Percentiles rank a stretch among this genome's conserved stretches.
Conservation (phyloP, 2,797 vertebrate species). For the Crax fasciolata region DNA sequence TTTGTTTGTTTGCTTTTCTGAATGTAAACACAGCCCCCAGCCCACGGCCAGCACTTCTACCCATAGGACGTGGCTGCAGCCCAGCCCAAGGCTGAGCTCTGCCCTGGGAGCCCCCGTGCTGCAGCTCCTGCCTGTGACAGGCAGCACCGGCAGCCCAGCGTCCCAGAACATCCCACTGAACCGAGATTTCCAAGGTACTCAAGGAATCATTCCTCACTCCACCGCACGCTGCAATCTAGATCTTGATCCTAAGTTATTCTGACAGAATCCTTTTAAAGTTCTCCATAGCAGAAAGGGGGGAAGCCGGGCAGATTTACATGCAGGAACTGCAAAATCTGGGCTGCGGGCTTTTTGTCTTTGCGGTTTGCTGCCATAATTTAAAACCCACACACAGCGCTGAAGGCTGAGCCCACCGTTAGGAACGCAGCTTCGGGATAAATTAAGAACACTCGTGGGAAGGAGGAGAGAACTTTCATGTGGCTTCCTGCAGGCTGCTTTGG, state of each 20-base stretch:
- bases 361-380: slow-evolving; percentile 75
- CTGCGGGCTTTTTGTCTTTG: slow-evolving; percentile 56
- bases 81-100: neutral
- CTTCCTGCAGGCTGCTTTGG: slow-evolving; percentile 59
- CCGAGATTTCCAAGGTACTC: neutral
- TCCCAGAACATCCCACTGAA: neutral
- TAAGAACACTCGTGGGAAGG: slow-evolving; percentile 75
- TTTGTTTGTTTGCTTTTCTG: neutral
- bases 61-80: too few relatives aligned
- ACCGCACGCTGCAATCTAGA: neutral
- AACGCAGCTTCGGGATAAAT: slow-evolving; percentile 73
- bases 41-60: too few relatives aligned
- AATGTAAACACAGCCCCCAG: neutral
- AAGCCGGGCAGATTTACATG: slow-evolving; percentile 51
- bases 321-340: slow-evolving; percentile 63
- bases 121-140: neutral
- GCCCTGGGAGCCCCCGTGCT: too few relatives aligned
- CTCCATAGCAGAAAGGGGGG: neutral
- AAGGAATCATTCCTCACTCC: slow-evolving; percentile 14
- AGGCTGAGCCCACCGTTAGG: slow-evolving; percentile 70
- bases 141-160: rapidly evolving
- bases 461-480: slow-evolving; percentile 73
- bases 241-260: slow-evolving; percentile 34
- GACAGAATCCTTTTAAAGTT: slow-evolving; percentile 49
- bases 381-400: slow-evolving; percentile 66